Evolutionary conservation across 1,140 invertebrate species (phyloP), one percentile per base, ranked within the genome.

Genomic region (Drosophila fuyamai): DNA sequence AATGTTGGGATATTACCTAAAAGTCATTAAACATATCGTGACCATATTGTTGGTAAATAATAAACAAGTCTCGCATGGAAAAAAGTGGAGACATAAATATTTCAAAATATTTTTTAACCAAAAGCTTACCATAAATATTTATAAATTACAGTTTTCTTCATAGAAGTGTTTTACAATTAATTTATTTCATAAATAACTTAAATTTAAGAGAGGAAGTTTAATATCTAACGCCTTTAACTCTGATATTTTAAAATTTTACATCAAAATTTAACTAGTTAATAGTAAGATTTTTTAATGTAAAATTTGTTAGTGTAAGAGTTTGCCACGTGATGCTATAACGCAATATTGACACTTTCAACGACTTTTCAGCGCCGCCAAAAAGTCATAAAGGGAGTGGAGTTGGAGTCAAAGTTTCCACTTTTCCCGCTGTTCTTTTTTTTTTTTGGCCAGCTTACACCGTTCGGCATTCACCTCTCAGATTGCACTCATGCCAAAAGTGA

Each of bases 301-400:
- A 2, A 10, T 60, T 18, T 53, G 13, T 0, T 5, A 66, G 65
- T 68, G 65, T n/a, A 36, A n/a, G 5, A 27, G 14, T 43, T 41
- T 43, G 66, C 71, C 79, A 84, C 80, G 89, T 89, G 88, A 83
- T 79, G 79, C 81, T 72, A 56, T 78, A 85, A 88, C 71, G 70
- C 79, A 84, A 91, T 91, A 91, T 89, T 91, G 89, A 91, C 88
- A 91, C 88, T 91, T 90, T 85, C 78, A 88, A 88, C 84, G 71
- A 86, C 83, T 86, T 88, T 7, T 70, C 85, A 81, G 72, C 84
- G 76, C 76, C 83, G 73, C 73, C 73, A 51, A 88, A 88, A 89
- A 88, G 84, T 84, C 84, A 88, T 88, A 84, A 88, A 88, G 84
- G 80, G 84, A 80, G 83, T 82, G 57, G 57, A 43, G 48, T 14